Conservation (phyloP, 2,888 invertebrate genomes). For the Dasypogon diadema region DNA sequence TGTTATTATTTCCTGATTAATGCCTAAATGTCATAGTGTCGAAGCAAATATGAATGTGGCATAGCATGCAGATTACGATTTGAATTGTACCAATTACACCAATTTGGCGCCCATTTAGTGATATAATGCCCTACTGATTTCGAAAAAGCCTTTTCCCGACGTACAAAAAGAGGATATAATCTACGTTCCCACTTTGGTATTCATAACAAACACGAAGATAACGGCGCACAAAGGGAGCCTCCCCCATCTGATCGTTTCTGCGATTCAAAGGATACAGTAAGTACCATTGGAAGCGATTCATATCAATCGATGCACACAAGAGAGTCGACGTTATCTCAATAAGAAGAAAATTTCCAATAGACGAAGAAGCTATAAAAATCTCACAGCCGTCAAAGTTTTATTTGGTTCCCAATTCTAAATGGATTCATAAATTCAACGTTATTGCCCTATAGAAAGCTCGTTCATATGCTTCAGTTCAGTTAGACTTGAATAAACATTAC, state of each 20-base stretch:
- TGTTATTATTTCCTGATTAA: too few relatives aligned
- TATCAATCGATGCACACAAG: slow-evolving; percentile 12
- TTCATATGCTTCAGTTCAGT: slow-evolving; percentile 24
- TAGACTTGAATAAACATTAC: slow-evolving; percentile 27
- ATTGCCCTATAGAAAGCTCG: slow-evolving; percentile 31
- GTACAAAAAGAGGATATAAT: too few relatives aligned
- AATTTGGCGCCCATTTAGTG: too few relatives aligned
- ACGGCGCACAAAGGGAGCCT: neutral
- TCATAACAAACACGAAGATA: neutral
- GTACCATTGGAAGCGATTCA: slow-evolving; percentile 10
- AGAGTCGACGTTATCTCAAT: slow-evolving; percentile 12
- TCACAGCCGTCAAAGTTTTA: slow-evolving; percentile 33
- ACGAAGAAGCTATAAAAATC: slow-evolving; percentile 12
- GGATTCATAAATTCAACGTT: slow-evolving; percentile 34
- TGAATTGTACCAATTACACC: too few relatives aligned
- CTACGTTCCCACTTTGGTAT: too few relatives aligned
- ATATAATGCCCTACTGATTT: too few relatives aligned
- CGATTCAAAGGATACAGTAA: slow-evolving; percentile 9
- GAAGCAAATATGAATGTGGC: too few relatives aligned
- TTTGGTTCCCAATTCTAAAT: slow-evolving; percentile 25
- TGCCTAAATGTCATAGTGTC: too few relatives aligned
- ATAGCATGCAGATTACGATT: too few relatives aligned
- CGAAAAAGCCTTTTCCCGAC: too few relatives aligned
- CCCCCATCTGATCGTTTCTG: neutral
- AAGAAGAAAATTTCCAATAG: slow-evolving; percentile 28